A percentile compares a stretch with the other conserved stretches of the same genome.
Evolutionary conservation across 2,113 vertebrate genomes (phyloP).

Genomic region (Peromyscus californicus): DNA sequence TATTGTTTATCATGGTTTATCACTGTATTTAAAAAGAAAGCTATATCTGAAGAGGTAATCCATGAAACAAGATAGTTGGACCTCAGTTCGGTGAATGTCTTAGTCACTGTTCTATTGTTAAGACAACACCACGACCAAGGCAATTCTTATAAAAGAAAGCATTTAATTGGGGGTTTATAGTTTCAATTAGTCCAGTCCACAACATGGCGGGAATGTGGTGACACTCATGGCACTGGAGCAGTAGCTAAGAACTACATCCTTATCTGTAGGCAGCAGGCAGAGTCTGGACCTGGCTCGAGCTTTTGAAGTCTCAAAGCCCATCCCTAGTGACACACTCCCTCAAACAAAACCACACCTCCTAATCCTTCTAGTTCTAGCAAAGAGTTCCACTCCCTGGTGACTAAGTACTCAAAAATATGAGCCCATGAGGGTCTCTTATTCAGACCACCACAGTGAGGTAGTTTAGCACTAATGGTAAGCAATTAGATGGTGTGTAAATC

Average conservation of each 20-base stretch:
- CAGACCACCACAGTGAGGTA: not conserved
- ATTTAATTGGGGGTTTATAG: not conserved
- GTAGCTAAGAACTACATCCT: not conserved
- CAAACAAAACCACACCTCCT: not conserved
- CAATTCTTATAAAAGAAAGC: not conserved
- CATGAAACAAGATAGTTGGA: conserved; percentile 13
- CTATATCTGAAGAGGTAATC: not conserved
- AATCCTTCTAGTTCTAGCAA: not conserved
- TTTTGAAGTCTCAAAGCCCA: not conserved
- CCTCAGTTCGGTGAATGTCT: not conserved
- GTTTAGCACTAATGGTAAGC: not conserved
- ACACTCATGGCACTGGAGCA: not conserved
- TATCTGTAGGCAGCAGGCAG: not conserved
- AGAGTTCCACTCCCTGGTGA: not conserved
- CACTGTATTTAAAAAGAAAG: not conserved
- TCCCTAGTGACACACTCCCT: not conserved
- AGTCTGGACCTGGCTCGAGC: not conserved
- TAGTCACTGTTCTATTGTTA: not conserved
- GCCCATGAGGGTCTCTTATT: not conserved
- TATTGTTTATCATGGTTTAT: not conserved
- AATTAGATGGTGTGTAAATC: conserved; percentile 5
- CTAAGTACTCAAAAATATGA: not conserved
- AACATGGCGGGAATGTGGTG: not conserved
- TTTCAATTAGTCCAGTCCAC: not conserved
- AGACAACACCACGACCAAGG: not conserved